Conservation (phyloP, 2,113 vertebrate species). For the Bubo blakistoni region DNA sequence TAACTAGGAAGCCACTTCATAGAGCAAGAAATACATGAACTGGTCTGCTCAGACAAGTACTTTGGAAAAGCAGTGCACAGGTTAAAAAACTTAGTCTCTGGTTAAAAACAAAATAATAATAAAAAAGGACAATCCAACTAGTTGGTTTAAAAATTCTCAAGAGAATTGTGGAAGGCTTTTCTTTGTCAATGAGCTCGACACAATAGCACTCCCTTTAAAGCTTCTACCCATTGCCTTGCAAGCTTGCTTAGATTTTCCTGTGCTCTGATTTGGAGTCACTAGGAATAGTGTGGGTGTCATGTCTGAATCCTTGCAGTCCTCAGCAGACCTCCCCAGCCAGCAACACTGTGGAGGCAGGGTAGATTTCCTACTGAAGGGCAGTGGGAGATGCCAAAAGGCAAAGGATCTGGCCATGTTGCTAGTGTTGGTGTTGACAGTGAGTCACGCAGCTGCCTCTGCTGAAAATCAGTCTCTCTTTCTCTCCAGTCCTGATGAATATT, state of each 20-base stretch:
- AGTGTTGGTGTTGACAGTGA: neutral
- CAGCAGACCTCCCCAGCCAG: neutral
- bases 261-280: neutral
- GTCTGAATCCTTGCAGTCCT: neutral
- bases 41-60: neutral
- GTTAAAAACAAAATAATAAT: neutral
- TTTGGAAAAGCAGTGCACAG: neutral
- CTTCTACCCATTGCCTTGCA: neutral
- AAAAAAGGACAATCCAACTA: neutral
- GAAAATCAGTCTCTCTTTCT: neutral
- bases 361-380: neutral
- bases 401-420: neutral
- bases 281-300: neutral
- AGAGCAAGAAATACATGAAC: neutral
- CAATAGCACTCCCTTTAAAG: neutral
- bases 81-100: neutral
- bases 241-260: neutral
- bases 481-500: slow-evolving; percentile 30
- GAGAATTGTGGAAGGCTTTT: neutral
- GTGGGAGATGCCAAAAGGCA: neutral
- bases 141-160: neutral
- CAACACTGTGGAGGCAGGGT: neutral
- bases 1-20: neutral
- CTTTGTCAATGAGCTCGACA: neutral
- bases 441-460: slow-evolving; percentile 1